Evolutionary conservation across 2,888 invertebrate genomes (phyloP), one percentile per base, ranked within the genome.

Genomic region (Crossocerus cetratus): DNA sequence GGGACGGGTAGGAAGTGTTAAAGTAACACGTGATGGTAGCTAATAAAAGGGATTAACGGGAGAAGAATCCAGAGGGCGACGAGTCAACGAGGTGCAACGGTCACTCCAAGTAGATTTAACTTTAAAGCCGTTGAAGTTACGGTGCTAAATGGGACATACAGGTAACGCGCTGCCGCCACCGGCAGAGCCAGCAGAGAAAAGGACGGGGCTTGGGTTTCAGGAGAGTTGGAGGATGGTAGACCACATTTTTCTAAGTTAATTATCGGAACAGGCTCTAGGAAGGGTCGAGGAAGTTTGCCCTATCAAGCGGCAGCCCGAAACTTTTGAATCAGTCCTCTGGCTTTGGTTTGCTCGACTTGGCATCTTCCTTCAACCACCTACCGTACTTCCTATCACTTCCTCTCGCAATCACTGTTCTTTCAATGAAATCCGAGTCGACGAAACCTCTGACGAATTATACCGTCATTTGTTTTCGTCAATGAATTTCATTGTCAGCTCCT

Each of bases 171-270:
- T 3, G 22, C 21, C 18, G 21, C 3, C 22, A 56, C 20, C 8
- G 55, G 21, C 8, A 56, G 57, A 13, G n/a, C 16, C 1, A 21
- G 55, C 2, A 13, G 21, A 23, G 65, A 21, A 45, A 62, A 59
- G 58, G 73, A 56, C 45, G 65, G 53, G 23, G 65, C 56, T 61
- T 54, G 72, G 72, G 70, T 81, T 81, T 77, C 81, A 69, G 73
- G 74, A 76, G 79, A 83, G 79, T 77, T 79, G 69, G 76, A 62
- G 75, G 76, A 77, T 63, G 68, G 72, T 71, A 64, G 80, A 76
- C 80, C 83, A 81, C 84, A 86, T 87, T 87, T 87, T 87, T 85
- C 83, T 83, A 86, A 87, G 84, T 87, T 87, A 86, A 87, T 87
- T 87, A 87, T 87, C 83, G 77, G 80, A 78, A 83, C 77, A 81